Evolutionary conservation across 37 sponge, comb jelly and placozoan genomes (phyloP), one percentile per base, ranked within the genome.

Genomic region (Eunapius fragilis): DNA sequence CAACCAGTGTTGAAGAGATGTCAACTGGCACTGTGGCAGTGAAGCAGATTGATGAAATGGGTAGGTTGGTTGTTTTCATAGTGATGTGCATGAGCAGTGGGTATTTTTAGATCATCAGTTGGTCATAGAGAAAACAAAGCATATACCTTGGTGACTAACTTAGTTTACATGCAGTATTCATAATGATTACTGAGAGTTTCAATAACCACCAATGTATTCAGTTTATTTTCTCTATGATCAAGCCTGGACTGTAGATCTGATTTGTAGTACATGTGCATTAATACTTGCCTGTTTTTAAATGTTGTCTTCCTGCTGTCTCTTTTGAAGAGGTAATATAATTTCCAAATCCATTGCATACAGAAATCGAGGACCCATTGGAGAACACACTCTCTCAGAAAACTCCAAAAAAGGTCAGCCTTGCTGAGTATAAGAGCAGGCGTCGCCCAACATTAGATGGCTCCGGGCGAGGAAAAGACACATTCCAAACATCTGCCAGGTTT

Each of bases 351-450:
- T 58, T 58, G 58, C 58, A 58, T 58, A 58, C 17, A 58, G 58
- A 58, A 58, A 58, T 19, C 14, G 58, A 58, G 14, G 58, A 58
- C 14, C 14, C 22, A 19, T 58, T 58, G 17, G 58, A 58, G 6
- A 58, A 58, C 14, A 19, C 17, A 2, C 14, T 58, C 31, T 22
- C 33, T 26, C 17, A 38, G 0, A 75, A 33, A 10, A 41, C 70
- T 36, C 83, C 83, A 4, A 82, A 50, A 69, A 76, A 72, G 68
- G 83, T 88, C 25, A 82, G 78, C 25, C 47, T 78, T 22, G 78
- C 75, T 12, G 89, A 88, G 17, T 88, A 88, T 67, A 88, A 83
- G 26, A 33, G 34, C 34, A 68, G 84, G 69, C 68, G 82, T 22
- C 70, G 71, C 24, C 74, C 79, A 27, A 70, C 86, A 32, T 23